A percentile compares a stretch with the other conserved stretches of the same genome.
These are phyloP conservation scores for Hystrix brachyura DNA, from an alignment of 2,113 vertebrate species.

Conservation along the genomic window DNA sequence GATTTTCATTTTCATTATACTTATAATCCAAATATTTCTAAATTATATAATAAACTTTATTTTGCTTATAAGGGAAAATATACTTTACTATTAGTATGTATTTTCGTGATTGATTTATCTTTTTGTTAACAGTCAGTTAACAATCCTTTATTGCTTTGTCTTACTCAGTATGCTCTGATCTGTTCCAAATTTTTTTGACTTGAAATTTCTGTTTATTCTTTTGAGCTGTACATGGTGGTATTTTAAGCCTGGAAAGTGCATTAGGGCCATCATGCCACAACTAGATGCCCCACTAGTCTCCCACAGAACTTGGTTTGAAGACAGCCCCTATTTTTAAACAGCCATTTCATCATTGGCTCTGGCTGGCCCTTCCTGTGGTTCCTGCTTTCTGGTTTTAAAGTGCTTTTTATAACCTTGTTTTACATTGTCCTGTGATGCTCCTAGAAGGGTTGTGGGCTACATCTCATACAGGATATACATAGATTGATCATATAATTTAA, in stretches of 20 bases:
- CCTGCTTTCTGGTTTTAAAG: background rate
- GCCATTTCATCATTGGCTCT: background rate
- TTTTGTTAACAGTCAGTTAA: constrained; percentile 13
- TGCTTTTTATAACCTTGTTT: background rate
- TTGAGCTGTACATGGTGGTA: background rate
- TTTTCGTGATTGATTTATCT: background rate
- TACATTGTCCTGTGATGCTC: background rate
- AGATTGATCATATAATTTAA: background rate
- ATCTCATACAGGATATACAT: background rate
- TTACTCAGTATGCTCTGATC: background rate
- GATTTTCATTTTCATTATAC: background rate
- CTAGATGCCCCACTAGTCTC: background rate
- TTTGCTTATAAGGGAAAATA: background rate
- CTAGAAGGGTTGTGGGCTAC: background rate
- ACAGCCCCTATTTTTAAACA: background rate
- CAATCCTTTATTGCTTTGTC: background rate
- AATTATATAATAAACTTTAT: constrained; percentile 14
- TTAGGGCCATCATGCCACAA: background rate
- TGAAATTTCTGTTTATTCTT: constrained; percentile 2
- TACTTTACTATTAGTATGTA: background rate
- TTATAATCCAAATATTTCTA: constrained; percentile 15
- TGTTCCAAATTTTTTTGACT: constrained; percentile 1
- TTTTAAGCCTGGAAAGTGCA: background rate
- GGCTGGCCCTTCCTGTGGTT: background rate
- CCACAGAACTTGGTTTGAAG: background rate